Evolutionary conservation across 1,140 invertebrate species (phyloP), one percentile per base, ranked within the genome.

Genomic region (Trichogramma pretiosum): DNA sequence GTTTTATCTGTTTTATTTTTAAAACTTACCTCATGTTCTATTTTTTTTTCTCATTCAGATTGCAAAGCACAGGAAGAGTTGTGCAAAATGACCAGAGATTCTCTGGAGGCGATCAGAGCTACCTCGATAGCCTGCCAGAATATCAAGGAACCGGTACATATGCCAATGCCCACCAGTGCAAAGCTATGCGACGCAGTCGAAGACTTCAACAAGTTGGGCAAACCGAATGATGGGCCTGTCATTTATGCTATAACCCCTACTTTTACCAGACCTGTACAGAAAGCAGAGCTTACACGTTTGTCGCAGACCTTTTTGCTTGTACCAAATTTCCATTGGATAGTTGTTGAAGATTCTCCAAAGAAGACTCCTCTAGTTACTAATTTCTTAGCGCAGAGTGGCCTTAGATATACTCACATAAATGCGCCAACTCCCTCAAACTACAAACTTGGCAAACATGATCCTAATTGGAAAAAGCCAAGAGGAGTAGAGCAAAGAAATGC

Each of bases 161-260:
- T 46, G 23, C 24, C 42, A 13, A 33, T 46, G 14, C 44, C 42
- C 1, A 40, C 50, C 4, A 46, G 50, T 52, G 50, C 45, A 16
- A 52, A 22, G 21, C 38, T 47, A 26, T 52, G 50, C 10, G 40
- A 47, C 19, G 34, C 39, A 16, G 39, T 52, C 1, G 26, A 34
- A n/a, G 50, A 52, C 11, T 52, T 47, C 45, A 57, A 50, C 9
- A 30, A 50, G 11, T 32, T 53, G 10, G 35, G 36, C 26, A 54
- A 46, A 32, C 41, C 47, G 14, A 42, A 34, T 37, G 55, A 61
- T 36, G 34, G 48, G 19, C 58, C 59, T 46, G 80, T 71, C 28
- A 89, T 93, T 56, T 93, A 89, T 70, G 84, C 88, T 5, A 85
- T 98, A 42, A 98, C 94, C 5, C 94, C 94, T 19, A 98, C 94